A percentile compares a stretch with the other conserved stretches of the same genome.
phyloP scores from a whole-genome alignment of 2,888 invertebrate species.

The Tortrix viridana region DNA sequence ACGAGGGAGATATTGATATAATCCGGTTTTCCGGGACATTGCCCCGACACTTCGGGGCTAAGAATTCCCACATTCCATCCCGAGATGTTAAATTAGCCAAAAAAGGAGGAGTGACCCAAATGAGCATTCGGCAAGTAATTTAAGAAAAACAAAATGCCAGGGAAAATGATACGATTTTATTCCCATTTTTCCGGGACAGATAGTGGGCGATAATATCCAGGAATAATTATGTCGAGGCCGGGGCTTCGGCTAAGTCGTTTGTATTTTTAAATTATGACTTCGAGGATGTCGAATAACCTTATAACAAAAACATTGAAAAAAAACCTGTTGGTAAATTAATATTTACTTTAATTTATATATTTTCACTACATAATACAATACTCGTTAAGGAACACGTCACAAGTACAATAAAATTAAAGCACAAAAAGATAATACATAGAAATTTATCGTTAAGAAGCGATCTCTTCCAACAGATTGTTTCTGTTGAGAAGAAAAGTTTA shows the following conservation, averaged over 20 bases:
- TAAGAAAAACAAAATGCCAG: constrained; percentile 26
- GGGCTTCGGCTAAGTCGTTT: background rate
- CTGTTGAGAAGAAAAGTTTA: no score
- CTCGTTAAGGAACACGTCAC: no score
- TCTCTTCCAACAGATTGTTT: no score
- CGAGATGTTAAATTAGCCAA: constrained; percentile 30
- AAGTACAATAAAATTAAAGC: no score
- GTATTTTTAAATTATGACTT: constrained; percentile 12
- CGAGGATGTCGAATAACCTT: background rate
- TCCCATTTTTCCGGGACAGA: constrained; percentile 7
- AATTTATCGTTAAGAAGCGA: no score
- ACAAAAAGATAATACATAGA: no score
- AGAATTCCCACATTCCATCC: constrained; percentile 23
- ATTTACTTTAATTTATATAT: no score
- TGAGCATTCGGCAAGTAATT: constrained; percentile 29
- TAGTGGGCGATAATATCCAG: constrained; percentile 7
- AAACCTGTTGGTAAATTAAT: background rate
- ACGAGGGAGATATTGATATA: constrained; percentile 23
- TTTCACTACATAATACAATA: no score
- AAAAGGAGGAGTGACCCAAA: constrained; percentile 25
- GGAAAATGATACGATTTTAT: constrained; percentile 2
- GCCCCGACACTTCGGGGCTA: constrained; percentile 2
- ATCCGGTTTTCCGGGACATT: constrained; percentile 30
- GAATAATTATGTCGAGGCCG: background rate
- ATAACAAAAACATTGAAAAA: background rate